A percentile compares a stretch with the other conserved stretches of the same genome.
phyloP scores from a whole-genome alignment of 2,888 invertebrate genomes.

The Dione juno region DNA sequence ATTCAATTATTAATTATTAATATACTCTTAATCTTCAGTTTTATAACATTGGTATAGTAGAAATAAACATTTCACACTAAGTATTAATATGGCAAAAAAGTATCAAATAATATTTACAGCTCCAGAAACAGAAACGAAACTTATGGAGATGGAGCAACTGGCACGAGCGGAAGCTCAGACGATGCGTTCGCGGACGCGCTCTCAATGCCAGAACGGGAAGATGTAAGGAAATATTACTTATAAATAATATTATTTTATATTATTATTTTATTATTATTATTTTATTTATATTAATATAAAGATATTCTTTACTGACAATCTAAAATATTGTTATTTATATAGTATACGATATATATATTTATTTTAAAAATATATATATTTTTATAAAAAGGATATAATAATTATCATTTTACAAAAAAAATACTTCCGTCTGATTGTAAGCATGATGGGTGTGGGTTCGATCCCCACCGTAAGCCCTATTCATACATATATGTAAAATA shows the following conservation, averaged over 20 bases:
- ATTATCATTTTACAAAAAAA: no score
- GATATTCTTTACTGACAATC: neutral
- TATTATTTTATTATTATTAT: neutral
- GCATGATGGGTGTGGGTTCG: no score
- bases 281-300: neutral
- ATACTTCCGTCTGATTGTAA: no score
- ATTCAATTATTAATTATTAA: no score
- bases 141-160: constrained; percentile 87
- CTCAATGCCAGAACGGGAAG: constrained; percentile 84
- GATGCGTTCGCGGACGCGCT: constrained; percentile 83
- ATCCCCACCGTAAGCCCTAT: no score
- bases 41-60: neutral
- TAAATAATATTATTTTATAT: no score
- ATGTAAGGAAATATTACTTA: constrained; percentile 64
- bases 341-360: no score
- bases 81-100: neutral
- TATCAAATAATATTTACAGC: constrained; percentile 51
- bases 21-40: no score
- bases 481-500: no score
- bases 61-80: neutral
- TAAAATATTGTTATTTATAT: no score
- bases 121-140: constrained; percentile 80
- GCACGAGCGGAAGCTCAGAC: constrained; percentile 84
- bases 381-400: no score
- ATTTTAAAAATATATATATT: no score